Evolutionary conservation across 2,113 vertebrate genomes (phyloP).

Genomic region (Etia nguti): DNA sequence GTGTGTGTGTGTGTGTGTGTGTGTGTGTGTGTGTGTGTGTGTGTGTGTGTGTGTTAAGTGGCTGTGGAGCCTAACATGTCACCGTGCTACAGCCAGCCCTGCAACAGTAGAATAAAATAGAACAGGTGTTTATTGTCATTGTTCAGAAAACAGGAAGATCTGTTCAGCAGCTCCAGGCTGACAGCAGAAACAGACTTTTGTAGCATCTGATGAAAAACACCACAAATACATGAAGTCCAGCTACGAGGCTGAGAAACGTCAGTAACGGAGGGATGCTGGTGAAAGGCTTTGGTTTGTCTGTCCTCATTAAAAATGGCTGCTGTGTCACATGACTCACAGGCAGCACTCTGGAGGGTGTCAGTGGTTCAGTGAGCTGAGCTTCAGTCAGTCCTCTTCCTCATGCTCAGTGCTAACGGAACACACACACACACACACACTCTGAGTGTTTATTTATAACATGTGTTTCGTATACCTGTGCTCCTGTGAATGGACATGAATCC

Average conservation of each 20-base stretch:
- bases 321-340: not conserved
- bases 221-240: not conserved
- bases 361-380: not conserved
- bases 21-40: too few species aligned
- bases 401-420: not conserved
- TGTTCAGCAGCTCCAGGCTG: not conserved
- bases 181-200: not conserved
- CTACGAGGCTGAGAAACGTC: not conserved
- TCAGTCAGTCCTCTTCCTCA: not conserved
- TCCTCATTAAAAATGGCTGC: not conserved
- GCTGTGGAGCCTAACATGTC: too few species aligned
- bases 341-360: not conserved
- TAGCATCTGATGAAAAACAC: rapidly evolving
- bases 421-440: not conserved
- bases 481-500: not conserved
- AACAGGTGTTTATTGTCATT: not conserved
- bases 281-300: not conserved
- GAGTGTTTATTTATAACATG: not conserved
- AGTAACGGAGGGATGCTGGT: not conserved
- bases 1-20: not conserved
- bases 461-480: not conserved
- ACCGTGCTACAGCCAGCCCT: not conserved
- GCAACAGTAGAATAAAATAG: not conserved
- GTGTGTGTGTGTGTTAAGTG: not conserved
- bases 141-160: not conserved